These are phyloP conservation scores for Tribolium freemani DNA, from an alignment of 2,888 invertebrate species.

Conservation along the genomic window DNA sequence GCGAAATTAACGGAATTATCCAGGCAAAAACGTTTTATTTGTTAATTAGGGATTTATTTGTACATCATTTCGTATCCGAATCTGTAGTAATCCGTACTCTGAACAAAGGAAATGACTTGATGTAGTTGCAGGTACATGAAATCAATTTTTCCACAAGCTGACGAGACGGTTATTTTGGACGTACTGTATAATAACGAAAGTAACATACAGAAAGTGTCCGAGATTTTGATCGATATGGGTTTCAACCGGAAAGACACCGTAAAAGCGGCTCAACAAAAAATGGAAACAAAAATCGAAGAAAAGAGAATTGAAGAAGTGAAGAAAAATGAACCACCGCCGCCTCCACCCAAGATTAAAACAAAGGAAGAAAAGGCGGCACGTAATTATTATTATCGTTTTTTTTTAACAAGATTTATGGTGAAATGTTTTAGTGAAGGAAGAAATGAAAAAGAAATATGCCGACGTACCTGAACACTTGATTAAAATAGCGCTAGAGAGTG, in stretches of 20 bases:
- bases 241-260: constrained; percentile 82
- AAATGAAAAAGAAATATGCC: constrained; percentile 80
- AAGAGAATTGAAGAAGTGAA: constrained; percentile 47
- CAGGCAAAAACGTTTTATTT: too few relatives aligned
- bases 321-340: constrained; percentile 52
- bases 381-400: background rate
- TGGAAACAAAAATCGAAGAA: constrained; percentile 64
- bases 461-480: constrained; percentile 86
- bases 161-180: constrained; percentile 89
- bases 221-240: constrained; percentile 84
- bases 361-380: constrained; percentile 69
- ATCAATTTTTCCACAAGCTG: constrained; percentile 90
- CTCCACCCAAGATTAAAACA: constrained; percentile 78
- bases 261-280: constrained; percentile 69
- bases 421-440: constrained; percentile 73
- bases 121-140: constrained; percentile 83
- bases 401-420: too few relatives aligned
- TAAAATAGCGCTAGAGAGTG: constrained; percentile 88
- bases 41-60: too few relatives aligned
- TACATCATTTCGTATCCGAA: too few relatives aligned
- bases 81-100: too few relatives aligned
- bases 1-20: too few relatives aligned
- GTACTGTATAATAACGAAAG: constrained; percentile 88
- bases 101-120: constrained; percentile 12
- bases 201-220: constrained; percentile 90